phyloP scores from a whole-genome alignment of 1,140 invertebrate species.

The Patella vulgata region DNA sequence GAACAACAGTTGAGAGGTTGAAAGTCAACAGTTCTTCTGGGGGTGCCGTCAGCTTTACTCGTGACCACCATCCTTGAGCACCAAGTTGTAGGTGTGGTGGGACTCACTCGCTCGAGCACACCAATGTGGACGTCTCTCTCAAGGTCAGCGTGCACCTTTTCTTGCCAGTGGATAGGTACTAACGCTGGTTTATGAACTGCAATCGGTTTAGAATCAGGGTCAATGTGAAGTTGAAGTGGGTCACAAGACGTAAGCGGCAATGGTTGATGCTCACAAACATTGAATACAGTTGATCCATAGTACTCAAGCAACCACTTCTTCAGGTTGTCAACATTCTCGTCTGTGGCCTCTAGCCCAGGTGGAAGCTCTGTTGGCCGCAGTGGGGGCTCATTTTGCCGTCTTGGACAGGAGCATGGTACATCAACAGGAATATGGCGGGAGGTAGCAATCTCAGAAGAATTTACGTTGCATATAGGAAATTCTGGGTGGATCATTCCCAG shows the following conservation, averaged over 20 bases:
- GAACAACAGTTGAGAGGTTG: conserved; percentile 33
- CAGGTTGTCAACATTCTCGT: conserved; percentile 20
- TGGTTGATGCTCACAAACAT: conserved; percentile 40
- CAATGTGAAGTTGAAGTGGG: conserved; percentile 23
- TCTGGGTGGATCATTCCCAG: conserved; percentile 5
- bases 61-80: conserved; percentile 37
- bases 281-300: conserved; percentile 37
- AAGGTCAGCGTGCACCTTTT: conserved; percentile 28
- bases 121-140: conserved; percentile 35
- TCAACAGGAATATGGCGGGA: too few relatives aligned
- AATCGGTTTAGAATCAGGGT: conserved; percentile 16
- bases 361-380: neutral
- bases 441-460: too few relatives aligned
- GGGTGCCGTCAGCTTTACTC: conserved; percentile 30
- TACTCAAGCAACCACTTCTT: conserved; percentile 22
- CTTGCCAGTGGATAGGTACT: conserved; percentile 39
- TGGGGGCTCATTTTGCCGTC: too few relatives aligned
- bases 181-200: conserved; percentile 21
- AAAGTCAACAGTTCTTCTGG: conserved; percentile 37
- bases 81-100: conserved; percentile 37
- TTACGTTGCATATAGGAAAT: too few relatives aligned
- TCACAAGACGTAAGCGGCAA: conserved; percentile 29
- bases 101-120: conserved; percentile 35
- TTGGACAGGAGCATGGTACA: too few relatives aligned
- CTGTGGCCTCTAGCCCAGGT: too few relatives aligned